Conservation (phyloP, 2,797 vertebrate species). For the Oceanodroma leucorhoa region DNA sequence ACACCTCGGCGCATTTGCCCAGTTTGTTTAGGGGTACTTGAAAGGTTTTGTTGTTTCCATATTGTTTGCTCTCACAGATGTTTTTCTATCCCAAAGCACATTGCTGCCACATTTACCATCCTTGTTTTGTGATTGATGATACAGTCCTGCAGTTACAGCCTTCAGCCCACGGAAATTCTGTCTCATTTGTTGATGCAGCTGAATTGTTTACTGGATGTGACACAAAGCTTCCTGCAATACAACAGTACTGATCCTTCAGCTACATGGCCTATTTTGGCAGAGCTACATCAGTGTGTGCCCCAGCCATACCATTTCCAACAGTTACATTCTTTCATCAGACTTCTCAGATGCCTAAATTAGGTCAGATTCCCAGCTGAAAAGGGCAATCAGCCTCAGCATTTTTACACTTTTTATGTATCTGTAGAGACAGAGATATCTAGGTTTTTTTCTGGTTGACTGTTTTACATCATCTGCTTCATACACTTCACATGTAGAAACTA, state of each 20-base stretch:
- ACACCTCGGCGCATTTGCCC: neutral
- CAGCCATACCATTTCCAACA: neutral
- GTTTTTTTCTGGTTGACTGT: neutral
- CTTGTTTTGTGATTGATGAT: fast-evolving
- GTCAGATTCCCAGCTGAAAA: neutral
- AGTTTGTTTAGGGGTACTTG: neutral
- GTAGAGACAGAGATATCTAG: neutral
- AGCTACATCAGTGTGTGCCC: neutral
- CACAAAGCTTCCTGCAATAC: neutral
- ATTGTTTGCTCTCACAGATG: neutral
- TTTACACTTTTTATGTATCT: neutral
- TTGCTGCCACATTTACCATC: neutral
- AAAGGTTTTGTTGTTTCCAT: neutral
- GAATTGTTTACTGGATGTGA: neutral
- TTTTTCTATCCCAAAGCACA: neutral
- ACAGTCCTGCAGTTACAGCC: neutral
- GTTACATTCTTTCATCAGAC: neutral
- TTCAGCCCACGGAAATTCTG: neutral
- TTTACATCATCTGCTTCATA: neutral
- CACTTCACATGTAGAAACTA: neutral
- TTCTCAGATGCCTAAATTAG: neutral
- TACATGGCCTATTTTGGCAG: fast-evolving
- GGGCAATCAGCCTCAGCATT: neutral
- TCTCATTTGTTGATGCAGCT: neutral
- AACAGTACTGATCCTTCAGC: fast-evolving